Base-by-base conservation (phyloP, 2,888 invertebrate species). In the Odontocerum albicorne region DNA sequence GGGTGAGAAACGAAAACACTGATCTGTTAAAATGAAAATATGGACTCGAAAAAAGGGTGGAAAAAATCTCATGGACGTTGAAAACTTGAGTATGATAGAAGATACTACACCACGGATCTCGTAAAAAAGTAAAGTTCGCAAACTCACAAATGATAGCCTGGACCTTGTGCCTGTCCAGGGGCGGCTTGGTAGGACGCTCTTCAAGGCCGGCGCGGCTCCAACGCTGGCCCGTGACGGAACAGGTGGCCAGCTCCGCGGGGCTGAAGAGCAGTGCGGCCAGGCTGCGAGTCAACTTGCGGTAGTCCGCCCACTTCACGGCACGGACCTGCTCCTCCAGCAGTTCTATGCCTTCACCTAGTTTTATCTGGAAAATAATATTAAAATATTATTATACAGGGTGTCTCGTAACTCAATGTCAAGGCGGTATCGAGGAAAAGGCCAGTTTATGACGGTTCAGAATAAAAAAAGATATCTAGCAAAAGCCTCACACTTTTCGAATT, bases 221-320 rank as follows among this genome's bases (percentile, higher is more conserved):
- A 57, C 87, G 80, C 74, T 87, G 87, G 33, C 87, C 87, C 44
- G 87, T 87, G 46, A 87, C 87, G 12, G 87, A 87, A 69, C 86
- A 86, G 17, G 87, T 86, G 12, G 87, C 87, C 67, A 87, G 72
- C 70, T 87, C 87, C 61, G 85, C 84, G 7, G 87, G 86, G 63
- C 86, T 85, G 71, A 87, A 87, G 62, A 87, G 69, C 63, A 87
- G 86, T n/a, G 86, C 86, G 13, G 87, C 87, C 65, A 87, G 70
- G 38, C 87, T 86, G 32, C 87, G 77, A 43, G 87, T 87, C 70
- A 87, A 76, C 70, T 87, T 87, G 61, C 87, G 72, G 65, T 87
- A 87, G 72, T 87, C 87, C 58, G 84, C 86, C 86, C 87, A 87
- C 68, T 87, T 87, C 20, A 87, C 85, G 49, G 85, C 84, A 52